Percentiles rank a stretch among this genome's conserved stretches.
These are phyloP conservation scores for Leucophora obtusa DNA, from an alignment of 2,888 invertebrate species.

Conservation along the genomic window DNA sequence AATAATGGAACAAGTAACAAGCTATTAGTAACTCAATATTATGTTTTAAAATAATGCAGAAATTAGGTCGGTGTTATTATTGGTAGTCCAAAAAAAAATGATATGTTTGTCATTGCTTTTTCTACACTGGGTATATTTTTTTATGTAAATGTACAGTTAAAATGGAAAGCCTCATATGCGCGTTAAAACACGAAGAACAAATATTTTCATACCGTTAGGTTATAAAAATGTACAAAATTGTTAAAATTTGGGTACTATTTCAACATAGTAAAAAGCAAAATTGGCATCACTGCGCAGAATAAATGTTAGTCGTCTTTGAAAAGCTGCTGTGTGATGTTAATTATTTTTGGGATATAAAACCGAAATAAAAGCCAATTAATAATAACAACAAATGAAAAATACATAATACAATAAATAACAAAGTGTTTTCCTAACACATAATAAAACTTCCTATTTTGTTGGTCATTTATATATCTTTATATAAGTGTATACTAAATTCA, in stretches of 20 bases:
- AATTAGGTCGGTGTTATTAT: no score
- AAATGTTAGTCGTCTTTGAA: conserved; percentile 43
- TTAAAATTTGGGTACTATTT: neutral
- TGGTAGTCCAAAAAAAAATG: no score
- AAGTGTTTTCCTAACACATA: conserved; percentile 3
- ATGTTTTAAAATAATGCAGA: no score
- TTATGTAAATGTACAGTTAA: no score
- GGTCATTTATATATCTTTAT: neutral
- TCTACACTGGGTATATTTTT: no score
- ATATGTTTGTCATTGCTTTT: no score
- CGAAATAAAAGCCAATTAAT: conserved; percentile 14
- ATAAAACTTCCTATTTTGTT: neutral
- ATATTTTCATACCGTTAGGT: neutral
- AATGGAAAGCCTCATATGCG: no score
- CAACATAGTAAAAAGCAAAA: neutral
- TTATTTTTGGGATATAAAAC: conserved; percentile 8
- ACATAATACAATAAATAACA: neutral
- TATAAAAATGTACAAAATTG: neutral
- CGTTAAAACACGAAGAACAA: no score
- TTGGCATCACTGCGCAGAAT: conserved; percentile 5
- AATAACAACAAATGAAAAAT: conserved; percentile 2
- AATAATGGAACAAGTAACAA: no score
- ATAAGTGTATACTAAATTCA: neutral
- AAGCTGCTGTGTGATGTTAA: conserved; percentile 58
- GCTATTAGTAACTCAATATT: no score